These are phyloP conservation scores for Andrena hattorfiana DNA, from an alignment of 2,888 invertebrate genomes.

Conservation along the genomic window DNA sequence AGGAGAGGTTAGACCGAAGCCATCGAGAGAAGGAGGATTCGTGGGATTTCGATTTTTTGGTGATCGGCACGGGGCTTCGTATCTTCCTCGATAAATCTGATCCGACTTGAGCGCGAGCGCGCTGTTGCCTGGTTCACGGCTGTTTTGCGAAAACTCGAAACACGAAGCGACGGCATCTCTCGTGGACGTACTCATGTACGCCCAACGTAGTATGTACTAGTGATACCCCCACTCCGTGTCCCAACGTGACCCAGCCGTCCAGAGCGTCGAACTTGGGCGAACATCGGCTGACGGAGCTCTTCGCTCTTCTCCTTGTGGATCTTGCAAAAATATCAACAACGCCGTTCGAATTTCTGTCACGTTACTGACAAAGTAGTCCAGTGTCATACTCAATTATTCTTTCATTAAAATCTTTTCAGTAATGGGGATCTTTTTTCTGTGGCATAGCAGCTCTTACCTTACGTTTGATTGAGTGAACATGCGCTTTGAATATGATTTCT, in stretches of 20 bases:
- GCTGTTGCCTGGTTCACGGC: constrained; percentile 57
- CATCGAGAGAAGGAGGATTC: constrained; percentile 2
- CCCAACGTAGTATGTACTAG: constrained; percentile 53
- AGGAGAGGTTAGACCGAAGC: constrained; percentile 74
- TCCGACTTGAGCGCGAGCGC: constrained; percentile 57
- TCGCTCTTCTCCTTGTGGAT: neutral
- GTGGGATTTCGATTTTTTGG: constrained; percentile 1
- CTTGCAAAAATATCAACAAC: neutral
- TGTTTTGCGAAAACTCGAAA: constrained; percentile 68
- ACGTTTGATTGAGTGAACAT: neutral
- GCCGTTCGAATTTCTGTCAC: neutral
- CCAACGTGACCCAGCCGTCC: constrained; percentile 44
- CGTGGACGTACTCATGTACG: constrained; percentile 65
- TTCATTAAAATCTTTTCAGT: neutral
- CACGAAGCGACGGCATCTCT: constrained; percentile 74
- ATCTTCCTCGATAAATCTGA: constrained; percentile 38
- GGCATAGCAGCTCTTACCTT: neutral
- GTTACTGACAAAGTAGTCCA: neutral
- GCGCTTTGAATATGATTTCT: neutral
- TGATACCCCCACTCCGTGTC: constrained; percentile 36
- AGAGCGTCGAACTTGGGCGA: constrained; percentile 26
- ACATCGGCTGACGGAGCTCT: constrained; percentile 5
- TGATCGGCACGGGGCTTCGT: constrained; percentile 16
- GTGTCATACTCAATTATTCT: neutral
- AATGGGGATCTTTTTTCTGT: no score